Conservation (phyloP, 2,888 invertebrate genomes). For the Dichetophora obliterata region DNA sequence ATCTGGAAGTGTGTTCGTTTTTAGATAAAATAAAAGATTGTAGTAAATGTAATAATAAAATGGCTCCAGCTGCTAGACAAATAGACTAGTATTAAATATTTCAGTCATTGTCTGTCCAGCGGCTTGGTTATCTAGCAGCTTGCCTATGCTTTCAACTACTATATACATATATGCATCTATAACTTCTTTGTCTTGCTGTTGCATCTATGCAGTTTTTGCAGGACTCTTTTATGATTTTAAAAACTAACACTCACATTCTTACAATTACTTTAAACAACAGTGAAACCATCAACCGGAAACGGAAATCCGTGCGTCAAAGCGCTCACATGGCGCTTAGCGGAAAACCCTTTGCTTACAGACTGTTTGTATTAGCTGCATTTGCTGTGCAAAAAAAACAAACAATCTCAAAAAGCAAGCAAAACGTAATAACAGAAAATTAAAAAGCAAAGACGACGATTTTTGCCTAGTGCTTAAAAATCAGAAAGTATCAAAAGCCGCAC, state of each 20-base stretch:
- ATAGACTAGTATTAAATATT: background rate
- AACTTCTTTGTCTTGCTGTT: background rate
- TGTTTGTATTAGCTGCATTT: background rate
- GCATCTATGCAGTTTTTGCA: background rate
- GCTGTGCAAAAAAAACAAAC: background rate
- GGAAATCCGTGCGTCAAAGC: slow-evolving; percentile 4
- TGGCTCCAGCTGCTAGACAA: background rate
- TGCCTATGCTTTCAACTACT: background rate
- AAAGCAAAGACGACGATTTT: background rate
- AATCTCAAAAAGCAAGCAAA: background rate
- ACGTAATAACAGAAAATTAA: background rate
- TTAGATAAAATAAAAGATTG: no score
- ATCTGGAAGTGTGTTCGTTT: no score
- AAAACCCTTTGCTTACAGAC: background rate
- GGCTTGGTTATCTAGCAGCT: background rate
- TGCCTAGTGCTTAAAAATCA: no score
- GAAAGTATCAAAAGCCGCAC: background rate
- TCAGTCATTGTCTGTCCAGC: background rate
- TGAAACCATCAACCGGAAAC: background rate
- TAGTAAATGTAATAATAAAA: no score
- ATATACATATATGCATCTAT: background rate
- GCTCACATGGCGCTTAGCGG: background rate
- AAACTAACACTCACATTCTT: no score
- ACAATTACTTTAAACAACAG: background rate
- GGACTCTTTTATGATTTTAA: no score